These are phyloP conservation scores for Taxidea taxus DNA, from an alignment of 2,113 vertebrate genomes.

Conservation along the genomic window DNA sequence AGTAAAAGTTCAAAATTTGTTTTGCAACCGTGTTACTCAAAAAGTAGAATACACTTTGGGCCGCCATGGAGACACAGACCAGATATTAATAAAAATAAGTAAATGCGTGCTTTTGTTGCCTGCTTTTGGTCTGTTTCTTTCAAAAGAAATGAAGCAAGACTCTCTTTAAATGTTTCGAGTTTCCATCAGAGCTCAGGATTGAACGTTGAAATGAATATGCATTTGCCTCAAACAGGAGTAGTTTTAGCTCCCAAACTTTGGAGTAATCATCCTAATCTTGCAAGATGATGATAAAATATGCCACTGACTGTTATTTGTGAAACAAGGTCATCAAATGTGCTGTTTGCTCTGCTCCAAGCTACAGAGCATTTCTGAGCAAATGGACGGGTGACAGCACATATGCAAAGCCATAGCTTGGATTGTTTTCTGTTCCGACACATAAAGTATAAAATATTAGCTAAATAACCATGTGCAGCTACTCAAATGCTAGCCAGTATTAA, in stretches of 20 bases:
- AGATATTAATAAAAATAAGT: neutral
- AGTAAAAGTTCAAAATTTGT: neutral
- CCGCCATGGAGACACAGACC: neutral
- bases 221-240: neutral
- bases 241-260: neutral
- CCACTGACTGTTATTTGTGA: neutral
- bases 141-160: neutral
- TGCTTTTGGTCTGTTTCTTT: neutral
- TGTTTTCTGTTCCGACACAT: neutral
- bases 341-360: neutral
- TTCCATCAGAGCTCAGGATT: neutral
- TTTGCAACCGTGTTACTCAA: neutral
- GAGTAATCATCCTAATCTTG: neutral
- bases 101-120: neutral
- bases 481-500: neutral
- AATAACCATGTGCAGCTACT: neutral
- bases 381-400: neutral
- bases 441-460: neutral
- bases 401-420: neutral
- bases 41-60: neutral
- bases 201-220: neutral
- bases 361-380: neutral
- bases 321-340: neutral
- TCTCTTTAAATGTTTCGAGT: neutral
- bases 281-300: neutral